phyloP scores from a whole-genome alignment of 1,140 invertebrate genomes.

The Asbolus verrucosus region DNA sequence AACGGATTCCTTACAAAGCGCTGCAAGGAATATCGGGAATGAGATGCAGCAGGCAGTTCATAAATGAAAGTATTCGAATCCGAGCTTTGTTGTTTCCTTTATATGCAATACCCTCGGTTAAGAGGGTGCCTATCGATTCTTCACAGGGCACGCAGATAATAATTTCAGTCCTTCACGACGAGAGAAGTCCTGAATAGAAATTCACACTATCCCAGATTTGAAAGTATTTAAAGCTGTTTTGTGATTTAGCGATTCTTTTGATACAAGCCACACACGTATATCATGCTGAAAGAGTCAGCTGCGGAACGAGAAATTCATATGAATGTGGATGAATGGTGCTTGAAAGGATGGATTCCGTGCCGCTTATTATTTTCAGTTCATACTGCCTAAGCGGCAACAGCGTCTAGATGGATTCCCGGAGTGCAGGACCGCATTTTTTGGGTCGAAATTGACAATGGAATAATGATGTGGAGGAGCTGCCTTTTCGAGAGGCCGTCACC shows the following conservation, averaged over 20 bases:
- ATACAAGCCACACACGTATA: conserved; percentile 34
- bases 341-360: conserved; percentile 40
- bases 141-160: conserved; percentile 1
- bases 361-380: conserved; percentile 43
- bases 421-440: conserved; percentile 24
- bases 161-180: background rate
- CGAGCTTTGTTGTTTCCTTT: conserved; percentile 26
- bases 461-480: conserved; percentile 49
- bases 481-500: conserved; percentile 41
- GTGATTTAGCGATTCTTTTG: conserved; percentile 46
- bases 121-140: conserved; percentile 26
- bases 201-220: conserved; percentile 31
- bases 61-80: conserved; percentile 22
- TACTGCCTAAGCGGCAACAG: conserved; percentile 30
- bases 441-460: conserved; percentile 46
- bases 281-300: conserved; percentile 49
- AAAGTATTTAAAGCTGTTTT: conserved; percentile 47
- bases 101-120: conserved; percentile 16
- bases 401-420: conserved; percentile 4
- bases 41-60: background rate
- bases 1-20: background rate
- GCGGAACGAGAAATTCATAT: conserved; percentile 51
- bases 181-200: background rate
- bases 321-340: conserved; percentile 38
- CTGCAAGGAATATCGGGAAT: conserved; percentile 2